Base-by-base conservation (phyloP, 2,888 invertebrate genomes). In the Strigamia crassipes region DNA sequence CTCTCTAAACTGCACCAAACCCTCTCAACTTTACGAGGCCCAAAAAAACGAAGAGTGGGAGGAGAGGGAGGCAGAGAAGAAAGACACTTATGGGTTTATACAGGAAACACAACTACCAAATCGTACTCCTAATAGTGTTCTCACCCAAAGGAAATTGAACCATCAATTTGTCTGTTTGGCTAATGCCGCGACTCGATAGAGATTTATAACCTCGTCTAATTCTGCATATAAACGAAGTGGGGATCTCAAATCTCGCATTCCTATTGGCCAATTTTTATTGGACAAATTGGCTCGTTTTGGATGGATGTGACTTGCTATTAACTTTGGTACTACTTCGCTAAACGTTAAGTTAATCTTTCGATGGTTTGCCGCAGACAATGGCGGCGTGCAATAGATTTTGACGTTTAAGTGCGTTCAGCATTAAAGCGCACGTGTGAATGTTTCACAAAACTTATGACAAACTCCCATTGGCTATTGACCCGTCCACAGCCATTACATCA, bases 71-170 rank as follows among this genome's bases (percentile, higher is more conserved):
- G n/a, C n/a, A 46, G 12, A 46, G 12, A 12, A 10, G 42, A 46
- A 15, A 46, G 42, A 46, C 42, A 46, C 42, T 61, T 18, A 61
- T 61, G 61, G 61, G 21, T 61, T 61, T 61, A 61, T 61, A 61
- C 18, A 61, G 61, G 61, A 61, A 61, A 61, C 61, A 61, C n/a
- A 61, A 61, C 18, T 61, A 61, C 61, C 61, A 61, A 61, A 61
- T 61, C 61, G 21, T 15, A 61, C 61, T 61, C 21, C 61, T 61
- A 61, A 61, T 61, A 61, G 61, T 61, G 18, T 61, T 61, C 61
- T 61, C 61, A 61, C 61, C 18, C 61, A 61, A 61, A 61, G 61
- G 61, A 61, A 61, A 61, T 61, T 61, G 61, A 61, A 61, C 61
- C 61, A 61, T 61, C 61, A 61, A 61, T n/a, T n/a, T 61, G 61